Evolutionary conservation across 2,797 vertebrate genomes (phyloP), one percentile per base, ranked within the genome.

Genomic region (Alfaro cultratus): DNA sequence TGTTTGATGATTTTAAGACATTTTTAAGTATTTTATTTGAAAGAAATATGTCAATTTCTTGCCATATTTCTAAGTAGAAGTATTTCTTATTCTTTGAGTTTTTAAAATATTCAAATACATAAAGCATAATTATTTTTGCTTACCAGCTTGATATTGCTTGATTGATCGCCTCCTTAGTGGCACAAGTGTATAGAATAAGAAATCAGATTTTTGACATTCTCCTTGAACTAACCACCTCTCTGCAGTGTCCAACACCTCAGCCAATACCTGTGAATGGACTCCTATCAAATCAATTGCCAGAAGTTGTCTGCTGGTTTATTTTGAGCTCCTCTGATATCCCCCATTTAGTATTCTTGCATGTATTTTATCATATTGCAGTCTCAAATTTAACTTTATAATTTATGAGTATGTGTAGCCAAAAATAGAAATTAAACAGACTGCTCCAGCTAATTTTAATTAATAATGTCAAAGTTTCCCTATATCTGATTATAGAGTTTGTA

Each of bases 191-290:
- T 87, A 88, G 90, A 90, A 57, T 64, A 88, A 84, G 89, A 92
- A 90, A 81, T 87, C 89, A 85, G 85, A 87, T 74, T 90, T 94
- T 88, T 93, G 92, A 89, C 92, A 89, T 95, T 96, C 93, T 91
- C 78, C 94, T 95, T 95, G 93, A 95, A 92, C 87, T 95, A 94
- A 96, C 92, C 83, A 90, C 92, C 92, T 96, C 88, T 96, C 93
- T 92, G 77, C 95, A 95, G 95, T 95, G 90, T 93, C 89, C 88
- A 92, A 89, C 92, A 94, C 90, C 88, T 91, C 88, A 82, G 87
- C 90, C 91, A 93, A 86, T 90, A 87, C 91, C 89, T 34, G 86
- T 90, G 92, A 94, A 92, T 93, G 91, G 93, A 94, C 83, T 93
- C 85, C 86, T 89, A 78, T 91, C 87, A 89, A 76, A 78, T 91